A percentile compares a stretch with the other conserved stretches of the same genome.
These are phyloP conservation scores for Xiphophorus maculatus DNA, from an alignment of 2,113 vertebrate genomes.

Conservation along the genomic window DNA sequence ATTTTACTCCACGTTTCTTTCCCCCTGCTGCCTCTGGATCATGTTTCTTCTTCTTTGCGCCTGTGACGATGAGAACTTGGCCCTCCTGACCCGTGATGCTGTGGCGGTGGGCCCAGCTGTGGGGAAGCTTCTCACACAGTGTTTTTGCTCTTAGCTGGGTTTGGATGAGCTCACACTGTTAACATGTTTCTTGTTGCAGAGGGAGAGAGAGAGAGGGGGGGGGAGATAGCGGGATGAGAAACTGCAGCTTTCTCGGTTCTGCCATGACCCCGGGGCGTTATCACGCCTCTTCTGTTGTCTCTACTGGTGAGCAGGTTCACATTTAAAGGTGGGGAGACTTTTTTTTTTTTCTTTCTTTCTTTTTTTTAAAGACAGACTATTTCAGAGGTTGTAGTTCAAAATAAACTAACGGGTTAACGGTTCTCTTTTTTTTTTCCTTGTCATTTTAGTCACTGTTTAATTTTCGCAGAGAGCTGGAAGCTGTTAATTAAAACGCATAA, in stretches of 20 bases:
- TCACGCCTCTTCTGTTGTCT: conserved; percentile 32
- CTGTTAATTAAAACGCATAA: conserved; percentile 41
- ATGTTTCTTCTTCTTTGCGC: conserved; percentile 20
- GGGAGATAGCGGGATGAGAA: conserved; percentile 39
- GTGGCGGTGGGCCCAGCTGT: conserved; percentile 49
- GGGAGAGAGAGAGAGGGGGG: conserved; percentile 25
- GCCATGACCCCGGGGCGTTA: conserved; percentile 41
- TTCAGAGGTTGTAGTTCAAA: conserved; percentile 37
- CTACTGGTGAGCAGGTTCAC: conserved; percentile 28
- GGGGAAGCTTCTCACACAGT: conserved; percentile 20
- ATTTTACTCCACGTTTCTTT: background rate
- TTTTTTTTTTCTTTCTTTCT: no score
- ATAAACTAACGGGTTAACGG: no score
- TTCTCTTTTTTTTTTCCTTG: background rate
- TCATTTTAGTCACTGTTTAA: conserved; percentile 22
- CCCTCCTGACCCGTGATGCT: conserved; percentile 25
- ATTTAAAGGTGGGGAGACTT: conserved; percentile 16
- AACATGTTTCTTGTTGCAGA: conserved; percentile 29
- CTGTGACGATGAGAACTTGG: conserved; percentile 39
- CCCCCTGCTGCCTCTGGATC: conserved; percentile 18
- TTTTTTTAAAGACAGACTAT: no score
- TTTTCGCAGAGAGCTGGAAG: conserved; percentile 15
- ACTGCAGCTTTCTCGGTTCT: conserved; percentile 26
- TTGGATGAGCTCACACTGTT: conserved; percentile 65
- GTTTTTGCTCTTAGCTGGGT: conserved; percentile 55